Evolutionary conservation across 1,140 invertebrate genomes (phyloP).

Genomic region (Marisa cornuarietis): DNA sequence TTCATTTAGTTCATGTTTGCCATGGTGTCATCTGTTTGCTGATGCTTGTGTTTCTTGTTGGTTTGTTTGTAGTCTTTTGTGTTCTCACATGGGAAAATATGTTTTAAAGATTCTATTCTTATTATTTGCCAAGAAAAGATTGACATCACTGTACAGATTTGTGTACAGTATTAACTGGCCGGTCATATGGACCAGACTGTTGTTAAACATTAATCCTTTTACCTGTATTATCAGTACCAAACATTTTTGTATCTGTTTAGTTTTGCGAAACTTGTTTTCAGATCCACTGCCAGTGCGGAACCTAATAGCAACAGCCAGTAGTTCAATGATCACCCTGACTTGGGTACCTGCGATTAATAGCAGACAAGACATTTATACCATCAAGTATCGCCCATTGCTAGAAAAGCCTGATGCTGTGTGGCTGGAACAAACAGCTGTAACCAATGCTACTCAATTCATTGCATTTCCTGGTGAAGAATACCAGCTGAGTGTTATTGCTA

Average conservation of each 20-base stretch:
- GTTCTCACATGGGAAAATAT: no score
- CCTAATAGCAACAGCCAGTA: conserved; percentile 19
- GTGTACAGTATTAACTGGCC: no score
- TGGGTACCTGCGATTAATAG: conserved; percentile 36
- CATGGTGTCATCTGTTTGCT: no score
- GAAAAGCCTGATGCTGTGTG: conserved; percentile 11
- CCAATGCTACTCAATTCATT: conserved; percentile 5
- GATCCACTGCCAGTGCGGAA: conserved; percentile 37
- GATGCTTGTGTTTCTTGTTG: no score
- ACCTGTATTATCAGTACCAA: no score
- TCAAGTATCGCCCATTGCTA: conserved; percentile 36
- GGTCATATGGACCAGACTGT: no score
- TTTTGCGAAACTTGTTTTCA: conserved; percentile 4
- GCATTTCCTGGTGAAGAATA: conserved; percentile 45
- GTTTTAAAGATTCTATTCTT: background rate
- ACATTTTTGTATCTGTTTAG: no score
- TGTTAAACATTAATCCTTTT: no score
- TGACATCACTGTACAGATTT: no score
- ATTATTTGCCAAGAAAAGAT: background rate
- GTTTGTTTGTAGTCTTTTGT: no score
- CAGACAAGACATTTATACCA: conserved; percentile 31
- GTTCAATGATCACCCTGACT: conserved; percentile 23
- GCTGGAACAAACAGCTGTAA: conserved; percentile 22
- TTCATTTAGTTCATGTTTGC: no score
- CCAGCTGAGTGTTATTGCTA: conserved; percentile 37